Percentiles rank a stretch among this genome's conserved stretches.
Evolutionary conservation across 2,888 invertebrate genomes (phyloP).

Genomic region (Campaea margaritaria): DNA sequence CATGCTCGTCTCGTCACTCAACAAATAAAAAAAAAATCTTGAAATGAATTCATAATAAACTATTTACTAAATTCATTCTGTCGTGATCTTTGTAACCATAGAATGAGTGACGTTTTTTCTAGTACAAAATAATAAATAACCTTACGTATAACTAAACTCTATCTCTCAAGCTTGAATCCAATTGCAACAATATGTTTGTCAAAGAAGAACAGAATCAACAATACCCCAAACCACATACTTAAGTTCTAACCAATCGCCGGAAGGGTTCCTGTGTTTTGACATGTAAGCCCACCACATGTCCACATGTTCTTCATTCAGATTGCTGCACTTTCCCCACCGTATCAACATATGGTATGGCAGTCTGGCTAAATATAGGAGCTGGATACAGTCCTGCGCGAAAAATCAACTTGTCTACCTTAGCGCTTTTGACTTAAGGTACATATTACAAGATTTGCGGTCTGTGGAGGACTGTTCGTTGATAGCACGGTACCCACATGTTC

Average conservation of each 20-base stretch:
- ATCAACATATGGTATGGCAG: constrained; percentile 77
- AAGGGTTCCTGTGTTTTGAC: constrained; percentile 54
- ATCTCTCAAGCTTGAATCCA: too few species aligned
- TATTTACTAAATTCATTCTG: too few species aligned
- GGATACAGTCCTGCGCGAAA: constrained; percentile 24
- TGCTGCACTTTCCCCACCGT: constrained; percentile 61
- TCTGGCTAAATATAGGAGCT: constrained; percentile 74
- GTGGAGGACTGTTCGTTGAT: constrained; percentile 28
- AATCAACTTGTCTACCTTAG: constrained; percentile 15
- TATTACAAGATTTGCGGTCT: not conserved
- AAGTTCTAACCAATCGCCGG: constrained; percentile 24
- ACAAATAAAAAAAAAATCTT: too few species aligned
- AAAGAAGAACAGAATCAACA: too few species aligned
- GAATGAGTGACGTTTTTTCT: too few species aligned
- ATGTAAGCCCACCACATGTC: constrained; percentile 44
- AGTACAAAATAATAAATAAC: too few species aligned
- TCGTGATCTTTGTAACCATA: too few species aligned
- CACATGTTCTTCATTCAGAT: constrained; percentile 41
- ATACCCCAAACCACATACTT: not conserved
- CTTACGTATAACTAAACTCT: too few species aligned
- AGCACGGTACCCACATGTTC: constrained; percentile 39
- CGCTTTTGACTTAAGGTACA: constrained; percentile 22
- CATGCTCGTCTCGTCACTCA: too few species aligned
- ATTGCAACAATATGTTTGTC: too few species aligned
- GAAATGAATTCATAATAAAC: too few species aligned